Evolutionary conservation across 1,140 invertebrate species (phyloP), one percentile per base, ranked within the genome.

Genomic region (Polyergus mexicanus): DNA sequence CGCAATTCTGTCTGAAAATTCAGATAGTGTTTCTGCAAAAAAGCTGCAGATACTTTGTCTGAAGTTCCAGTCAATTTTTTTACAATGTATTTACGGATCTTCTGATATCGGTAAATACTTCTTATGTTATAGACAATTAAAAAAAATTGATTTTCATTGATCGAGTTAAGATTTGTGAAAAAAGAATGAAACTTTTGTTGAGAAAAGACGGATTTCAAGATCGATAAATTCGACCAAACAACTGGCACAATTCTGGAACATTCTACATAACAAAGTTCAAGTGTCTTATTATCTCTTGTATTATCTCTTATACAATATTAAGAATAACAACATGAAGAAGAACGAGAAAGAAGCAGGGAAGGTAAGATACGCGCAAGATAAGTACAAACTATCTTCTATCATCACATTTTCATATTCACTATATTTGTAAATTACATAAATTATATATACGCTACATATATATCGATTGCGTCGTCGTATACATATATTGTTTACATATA

Each of bases 41-140:
- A 32, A 32, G 32, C 32, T 32, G 32, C 32, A 32, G 3, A 32
- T 0, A 32, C 32, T 32, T 32, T 32, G 2, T 32, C 3, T 32
- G 32, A 32, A 32, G 32, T 3, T 2, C 3, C 32, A 32, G 32
- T 32, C 32, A 32, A 32, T 32, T 32, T 32, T 32, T 32, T 32
- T 32, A 32, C 32, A 32, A 3, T 35, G 19, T 22, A 35, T 44
- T 77, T 65, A 44, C 44, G 58, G 10, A 76, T 63, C 41, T 41
- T 32, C 16, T 44, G 13, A 63, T 63, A n/a, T 35, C 6, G 13
- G 22, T 19, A 63, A 77, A 74, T 72, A 72, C 56, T 35, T 72
- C 25, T 76, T 44, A 11, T 13, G 41, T 44, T 44, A 11, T 11
- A 44, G 41, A 28, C 25, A 28, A 28, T 28, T 28, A 28, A 38